Conservation (phyloP, 2,888 invertebrate species). For the Mythimna pallens region DNA sequence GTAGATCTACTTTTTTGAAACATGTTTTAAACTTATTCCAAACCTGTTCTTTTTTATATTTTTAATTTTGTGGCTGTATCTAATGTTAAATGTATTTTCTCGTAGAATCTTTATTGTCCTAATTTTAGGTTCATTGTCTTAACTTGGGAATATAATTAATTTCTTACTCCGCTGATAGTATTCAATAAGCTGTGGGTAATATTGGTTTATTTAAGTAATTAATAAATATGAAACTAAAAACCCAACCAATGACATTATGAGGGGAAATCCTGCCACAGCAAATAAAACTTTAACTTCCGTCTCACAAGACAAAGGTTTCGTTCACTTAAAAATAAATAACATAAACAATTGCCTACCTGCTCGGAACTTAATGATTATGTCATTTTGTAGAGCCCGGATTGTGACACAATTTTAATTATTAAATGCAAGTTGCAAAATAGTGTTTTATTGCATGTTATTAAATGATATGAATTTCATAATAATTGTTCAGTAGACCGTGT, state of each 20-base stretch:
- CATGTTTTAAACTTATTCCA: neutral
- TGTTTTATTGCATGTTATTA: neutral
- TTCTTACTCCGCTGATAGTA: neutral
- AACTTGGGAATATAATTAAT: neutral
- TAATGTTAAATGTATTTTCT: slow-evolving; percentile 2
- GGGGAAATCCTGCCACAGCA: slow-evolving; percentile 45
- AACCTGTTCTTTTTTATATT: neutral
- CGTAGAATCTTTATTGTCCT: neutral
- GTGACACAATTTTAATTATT: neutral
- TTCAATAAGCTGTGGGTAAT: slow-evolving; percentile 1
- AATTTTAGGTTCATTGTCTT: neutral
- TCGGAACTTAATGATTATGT: slow-evolving; percentile 17
- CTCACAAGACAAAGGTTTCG: slow-evolving; percentile 9
- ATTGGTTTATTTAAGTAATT: slow-evolving; percentile 2
- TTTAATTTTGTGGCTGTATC: neutral
- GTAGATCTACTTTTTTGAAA: neutral
- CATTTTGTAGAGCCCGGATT: neutral
- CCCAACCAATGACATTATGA: slow-evolving; percentile 24
- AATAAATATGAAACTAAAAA: slow-evolving; percentile 28
- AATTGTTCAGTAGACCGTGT: neutral
- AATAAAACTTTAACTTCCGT: slow-evolving; percentile 28
- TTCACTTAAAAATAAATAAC: slow-evolving; percentile 31
- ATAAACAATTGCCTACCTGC: neutral
- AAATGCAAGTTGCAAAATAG: neutral
- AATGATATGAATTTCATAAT: neutral